Percentiles rank a stretch among this genome's conserved stretches.
Conservation (phyloP, 2,888 invertebrate genomes). For the Lepidochrysops patricia region DNA sequence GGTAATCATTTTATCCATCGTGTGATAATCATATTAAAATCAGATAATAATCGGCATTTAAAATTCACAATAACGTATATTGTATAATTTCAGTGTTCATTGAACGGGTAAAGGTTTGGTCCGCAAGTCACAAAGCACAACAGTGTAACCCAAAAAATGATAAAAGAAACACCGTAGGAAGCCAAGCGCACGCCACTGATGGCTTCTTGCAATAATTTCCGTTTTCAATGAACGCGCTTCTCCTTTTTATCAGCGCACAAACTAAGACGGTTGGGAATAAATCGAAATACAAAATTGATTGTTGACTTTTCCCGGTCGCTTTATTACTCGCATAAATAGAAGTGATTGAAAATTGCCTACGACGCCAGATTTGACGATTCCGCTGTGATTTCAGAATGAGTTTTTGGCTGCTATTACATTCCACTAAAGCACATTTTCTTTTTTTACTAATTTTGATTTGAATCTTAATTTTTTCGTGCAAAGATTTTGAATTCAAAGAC, state of each 20-base stretch:
- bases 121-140: slow-evolving; percentile 52
- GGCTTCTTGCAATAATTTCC: slow-evolving; percentile 75
- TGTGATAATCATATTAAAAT: too few relatives aligned
- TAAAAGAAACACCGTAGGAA: slow-evolving; percentile 46
- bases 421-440: too few relatives aligned
- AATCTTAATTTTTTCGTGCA: too few relatives aligned
- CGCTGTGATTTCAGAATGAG: slow-evolving; percentile 45
- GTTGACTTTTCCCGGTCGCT: slow-evolving; percentile 72
- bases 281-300: slow-evolving; percentile 76
- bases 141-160: slow-evolving; percentile 46
- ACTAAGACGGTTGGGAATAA: slow-evolving; percentile 73
- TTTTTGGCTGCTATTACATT: too few relatives aligned
- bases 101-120: background rate
- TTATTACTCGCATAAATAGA: slow-evolving; percentile 74
- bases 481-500: too few relatives aligned
- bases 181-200: slow-evolving; percentile 64
- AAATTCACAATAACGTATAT: too few relatives aligned
- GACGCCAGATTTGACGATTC: slow-evolving; percentile 43
- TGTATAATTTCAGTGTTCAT: background rate
- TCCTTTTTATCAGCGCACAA: slow-evolving; percentile 72
- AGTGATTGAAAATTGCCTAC: slow-evolving; percentile 69
- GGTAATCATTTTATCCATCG: too few relatives aligned
- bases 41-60: too few relatives aligned
- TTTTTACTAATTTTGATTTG: too few relatives aligned
- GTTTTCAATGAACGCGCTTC: slow-evolving; percentile 71